Evolutionary conservation across 2,113 vertebrate species (phyloP).

Genomic region (Carassius gibelio): DNA sequence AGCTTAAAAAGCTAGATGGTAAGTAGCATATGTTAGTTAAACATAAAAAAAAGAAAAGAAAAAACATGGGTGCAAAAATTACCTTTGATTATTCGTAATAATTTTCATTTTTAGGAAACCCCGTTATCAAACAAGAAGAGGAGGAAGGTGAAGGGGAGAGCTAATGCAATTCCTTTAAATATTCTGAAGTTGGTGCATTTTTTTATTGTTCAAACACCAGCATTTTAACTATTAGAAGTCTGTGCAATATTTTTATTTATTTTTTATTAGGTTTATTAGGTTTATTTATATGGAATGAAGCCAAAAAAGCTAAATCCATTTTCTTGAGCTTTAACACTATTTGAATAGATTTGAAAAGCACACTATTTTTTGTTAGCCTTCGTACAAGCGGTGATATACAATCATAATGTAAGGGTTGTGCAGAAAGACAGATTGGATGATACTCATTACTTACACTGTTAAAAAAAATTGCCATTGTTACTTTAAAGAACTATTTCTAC

Average conservation of each 20-base stretch:
- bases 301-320: background rate
- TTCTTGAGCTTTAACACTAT: constrained; percentile 14
- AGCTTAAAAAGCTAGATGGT: constrained; percentile 93
- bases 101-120: constrained; percentile 66
- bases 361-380: background rate
- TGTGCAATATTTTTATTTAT: constrained; percentile 38
- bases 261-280: background rate
- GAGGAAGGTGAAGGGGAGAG: constrained; percentile 68
- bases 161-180: constrained; percentile 49
- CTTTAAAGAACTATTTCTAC: background rate
- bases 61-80: background rate
- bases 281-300: constrained; percentile 39
- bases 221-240: constrained; percentile 29
- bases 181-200: constrained; percentile 12
- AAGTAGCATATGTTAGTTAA: constrained; percentile 44
- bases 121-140: constrained; percentile 70
- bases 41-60: no score
- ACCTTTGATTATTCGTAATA: background rate
- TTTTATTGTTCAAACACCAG: constrained; percentile 50
- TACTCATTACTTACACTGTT: background rate
- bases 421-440: background rate
- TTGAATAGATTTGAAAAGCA: constrained; percentile 10
- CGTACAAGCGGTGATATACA: background rate
- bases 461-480: background rate
- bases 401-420: background rate